These are phyloP conservation scores for Melanotus villosus DNA, from an alignment of 2,888 invertebrate species.

Conservation along the genomic window DNA sequence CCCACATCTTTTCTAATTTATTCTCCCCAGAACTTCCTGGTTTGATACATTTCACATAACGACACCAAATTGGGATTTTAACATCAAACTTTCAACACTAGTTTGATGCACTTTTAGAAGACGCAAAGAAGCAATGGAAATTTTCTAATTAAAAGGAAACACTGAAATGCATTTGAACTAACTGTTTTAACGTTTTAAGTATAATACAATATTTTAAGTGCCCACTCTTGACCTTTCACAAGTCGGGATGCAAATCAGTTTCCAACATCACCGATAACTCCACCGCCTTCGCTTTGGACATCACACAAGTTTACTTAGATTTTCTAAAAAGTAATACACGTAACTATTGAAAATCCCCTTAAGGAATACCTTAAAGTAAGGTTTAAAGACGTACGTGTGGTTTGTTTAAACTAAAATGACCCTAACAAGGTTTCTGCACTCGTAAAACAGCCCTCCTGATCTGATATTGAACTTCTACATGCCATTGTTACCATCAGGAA, in stretches of 20 bases:
- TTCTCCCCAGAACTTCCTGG: too few relatives aligned
- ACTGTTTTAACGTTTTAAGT: conserved; percentile 8
- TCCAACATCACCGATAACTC: conserved; percentile 41
- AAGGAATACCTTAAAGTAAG: not conserved
- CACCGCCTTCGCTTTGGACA: conserved; percentile 39
- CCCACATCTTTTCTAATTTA: too few relatives aligned
- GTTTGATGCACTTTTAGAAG: too few relatives aligned
- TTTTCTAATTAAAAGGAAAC: not conserved
- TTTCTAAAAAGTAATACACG: conserved; percentile 22
- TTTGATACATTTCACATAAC: too few relatives aligned
- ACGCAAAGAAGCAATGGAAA: too few relatives aligned
- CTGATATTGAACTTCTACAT: conserved; percentile 44
- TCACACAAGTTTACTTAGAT: not conserved
- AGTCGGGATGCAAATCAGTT: conserved; percentile 41
- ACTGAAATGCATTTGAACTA: conserved; percentile 9
- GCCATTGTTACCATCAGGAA: conserved; percentile 44
- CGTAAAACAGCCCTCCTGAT: conserved; percentile 40
- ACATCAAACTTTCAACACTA: too few relatives aligned
- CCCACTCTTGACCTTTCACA: conserved; percentile 43
- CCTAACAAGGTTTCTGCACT: conserved; percentile 42
- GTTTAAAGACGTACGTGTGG: conserved; percentile 31
- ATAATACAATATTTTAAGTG: not conserved
- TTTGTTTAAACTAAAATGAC: conserved; percentile 31
- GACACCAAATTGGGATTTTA: too few relatives aligned
- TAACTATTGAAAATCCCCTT: conserved; percentile 12